phyloP scores from a whole-genome alignment of 64 coral and sea anemone genomes.

The Stichodactyla mertensii region DNA sequence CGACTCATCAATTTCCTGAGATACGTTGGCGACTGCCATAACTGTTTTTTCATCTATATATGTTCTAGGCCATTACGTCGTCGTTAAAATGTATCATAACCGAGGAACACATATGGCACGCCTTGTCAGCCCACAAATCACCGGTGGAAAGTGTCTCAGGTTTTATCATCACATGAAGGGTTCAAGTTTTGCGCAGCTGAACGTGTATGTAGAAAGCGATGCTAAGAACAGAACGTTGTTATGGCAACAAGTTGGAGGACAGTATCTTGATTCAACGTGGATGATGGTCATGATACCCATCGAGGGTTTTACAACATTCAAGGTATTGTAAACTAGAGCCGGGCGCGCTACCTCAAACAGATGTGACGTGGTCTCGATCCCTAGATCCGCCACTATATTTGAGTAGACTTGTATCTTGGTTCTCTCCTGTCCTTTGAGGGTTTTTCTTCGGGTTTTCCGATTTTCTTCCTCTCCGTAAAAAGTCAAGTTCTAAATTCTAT shows the following conservation, averaged over 20 bases:
- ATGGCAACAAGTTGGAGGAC: conserved; percentile 33
- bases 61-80: conserved; percentile 9
- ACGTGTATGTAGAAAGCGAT: conserved; percentile 49
- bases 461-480: no score
- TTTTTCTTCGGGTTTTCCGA: no score
- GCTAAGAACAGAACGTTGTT: neutral
- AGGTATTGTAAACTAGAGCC: neutral
- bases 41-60: no score
- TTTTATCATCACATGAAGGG: conserved; percentile 93
- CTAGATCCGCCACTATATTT: no score
- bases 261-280: neutral
- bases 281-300: neutral
- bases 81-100: neutral
- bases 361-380: no score
- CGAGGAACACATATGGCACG: neutral
- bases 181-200: conserved; percentile 39
- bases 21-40: no score
- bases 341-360: no score
- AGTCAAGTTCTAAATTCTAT: no score
- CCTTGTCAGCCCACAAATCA: conserved; percentile 4
- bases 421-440: no score
- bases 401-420: no score
- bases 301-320: neutral
- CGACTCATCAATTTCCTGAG: no score
- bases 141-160: conserved; percentile 46